These are phyloP conservation scores for Pangasianodon gigas DNA, from an alignment of 2,113 vertebrate genomes.

Conservation along the genomic window DNA sequence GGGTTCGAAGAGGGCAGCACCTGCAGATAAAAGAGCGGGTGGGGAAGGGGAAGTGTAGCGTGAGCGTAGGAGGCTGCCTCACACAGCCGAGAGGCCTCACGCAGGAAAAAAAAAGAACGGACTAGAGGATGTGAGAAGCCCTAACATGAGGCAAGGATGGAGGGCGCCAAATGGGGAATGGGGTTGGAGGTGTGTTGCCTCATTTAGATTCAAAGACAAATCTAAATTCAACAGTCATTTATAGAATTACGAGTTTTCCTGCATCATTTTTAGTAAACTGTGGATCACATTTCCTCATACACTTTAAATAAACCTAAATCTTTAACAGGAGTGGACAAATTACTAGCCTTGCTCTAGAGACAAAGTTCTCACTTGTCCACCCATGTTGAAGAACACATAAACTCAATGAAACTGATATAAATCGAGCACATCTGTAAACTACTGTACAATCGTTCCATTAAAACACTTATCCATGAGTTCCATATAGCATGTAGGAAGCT, in stretches of 20 bases:
- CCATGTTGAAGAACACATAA: not conserved
- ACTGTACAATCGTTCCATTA: not conserved
- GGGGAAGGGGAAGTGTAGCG: conserved; percentile 45
- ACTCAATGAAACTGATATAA: not conserved
- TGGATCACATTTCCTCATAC: not conserved
- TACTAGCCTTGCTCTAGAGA: not conserved
- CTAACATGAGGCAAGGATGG: conserved; percentile 8
- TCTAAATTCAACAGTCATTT: not conserved
- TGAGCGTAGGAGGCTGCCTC: conserved; percentile 46
- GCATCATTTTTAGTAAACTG: not conserved
- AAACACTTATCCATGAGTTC: not conserved
- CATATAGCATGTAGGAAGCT: not conserved
- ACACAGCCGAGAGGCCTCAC: conserved; percentile 44
- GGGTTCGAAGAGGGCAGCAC: conserved; percentile 72
- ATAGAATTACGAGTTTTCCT: not conserved
- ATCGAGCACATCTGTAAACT: not conserved
- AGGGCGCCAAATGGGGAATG: conserved; percentile 27
- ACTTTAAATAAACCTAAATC: not conserved
- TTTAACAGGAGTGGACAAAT: not conserved
- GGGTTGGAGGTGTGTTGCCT: not conserved
- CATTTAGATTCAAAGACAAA: not conserved
- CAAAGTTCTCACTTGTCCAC: not conserved
- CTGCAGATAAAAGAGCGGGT: conserved; percentile 55
- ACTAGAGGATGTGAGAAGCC: conserved; percentile 44
- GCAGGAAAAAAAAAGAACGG: conserved; percentile 33